phyloP scores from a whole-genome alignment of 1,140 invertebrate species.

The Sycophila sp. region DNA sequence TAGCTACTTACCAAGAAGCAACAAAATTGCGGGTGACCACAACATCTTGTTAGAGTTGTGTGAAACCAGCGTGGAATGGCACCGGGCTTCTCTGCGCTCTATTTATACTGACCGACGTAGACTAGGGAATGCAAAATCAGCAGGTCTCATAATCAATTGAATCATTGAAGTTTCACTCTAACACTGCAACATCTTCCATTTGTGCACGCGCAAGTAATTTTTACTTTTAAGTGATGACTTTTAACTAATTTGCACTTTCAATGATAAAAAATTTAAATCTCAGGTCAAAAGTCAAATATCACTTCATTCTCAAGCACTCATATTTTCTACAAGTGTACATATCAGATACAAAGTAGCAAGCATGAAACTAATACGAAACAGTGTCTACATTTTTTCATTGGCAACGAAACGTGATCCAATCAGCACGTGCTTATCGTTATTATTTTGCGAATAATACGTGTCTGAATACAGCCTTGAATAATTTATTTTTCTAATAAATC shows the following conservation, averaged over 20 bases:
- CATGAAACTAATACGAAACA: too few species aligned
- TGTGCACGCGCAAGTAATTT: background rate
- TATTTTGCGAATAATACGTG: too few species aligned
- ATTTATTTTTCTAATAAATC: too few species aligned
- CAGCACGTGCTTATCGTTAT: too few species aligned
- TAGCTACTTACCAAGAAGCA: constrained; percentile 52
- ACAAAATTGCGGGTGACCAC: constrained; percentile 43
- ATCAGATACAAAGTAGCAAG: too few species aligned
- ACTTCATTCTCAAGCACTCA: too few species aligned
- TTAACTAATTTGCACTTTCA: background rate
- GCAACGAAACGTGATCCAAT: too few species aligned
- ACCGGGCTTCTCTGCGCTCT: background rate
- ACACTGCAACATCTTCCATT: background rate
- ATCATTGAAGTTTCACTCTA: background rate
- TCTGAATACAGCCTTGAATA: too few species aligned
- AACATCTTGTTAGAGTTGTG: constrained; percentile 39
- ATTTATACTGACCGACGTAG: constrained; percentile 36
- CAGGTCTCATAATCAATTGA: background rate
- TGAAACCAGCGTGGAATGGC: constrained; percentile 26
- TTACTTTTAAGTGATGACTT: background rate
- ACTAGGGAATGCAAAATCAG: constrained; percentile 28
- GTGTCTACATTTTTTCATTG: too few species aligned
- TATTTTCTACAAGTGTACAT: too few species aligned
- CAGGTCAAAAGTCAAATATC: background rate
- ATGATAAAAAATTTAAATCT: background rate